Evolutionary conservation across 2,888 invertebrate species (phyloP).

Genomic region (Pardosa pseudoannulata): DNA sequence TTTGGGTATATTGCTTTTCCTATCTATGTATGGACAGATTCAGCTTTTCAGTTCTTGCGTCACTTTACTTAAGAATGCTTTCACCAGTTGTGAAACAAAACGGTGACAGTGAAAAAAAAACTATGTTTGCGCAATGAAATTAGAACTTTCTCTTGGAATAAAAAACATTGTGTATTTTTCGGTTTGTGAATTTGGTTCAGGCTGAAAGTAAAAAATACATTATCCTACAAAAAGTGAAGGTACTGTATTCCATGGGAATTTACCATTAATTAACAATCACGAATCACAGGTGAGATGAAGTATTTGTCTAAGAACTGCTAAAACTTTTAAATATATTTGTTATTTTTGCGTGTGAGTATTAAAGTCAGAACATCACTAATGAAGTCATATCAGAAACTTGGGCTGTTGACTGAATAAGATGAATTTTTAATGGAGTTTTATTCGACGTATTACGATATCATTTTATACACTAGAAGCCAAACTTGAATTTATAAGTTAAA

Average conservation of each 20-base stretch:
- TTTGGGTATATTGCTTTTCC: no score
- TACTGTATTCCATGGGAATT: constrained; percentile 8
- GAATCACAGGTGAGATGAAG: neutral
- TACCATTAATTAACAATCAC: neutral
- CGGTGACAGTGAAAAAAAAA: constrained; percentile 40
- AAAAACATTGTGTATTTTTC: constrained; percentile 46
- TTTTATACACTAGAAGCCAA: no score
- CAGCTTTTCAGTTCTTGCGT: neutral
- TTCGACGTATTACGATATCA: no score
- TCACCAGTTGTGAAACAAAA: constrained; percentile 12
- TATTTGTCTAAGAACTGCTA: neutral
- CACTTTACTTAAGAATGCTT: constrained; percentile 4
- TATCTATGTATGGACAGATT: no score
- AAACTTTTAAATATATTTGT: no score
- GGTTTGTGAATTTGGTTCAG: constrained; percentile 34
- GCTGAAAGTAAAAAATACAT: neutral
- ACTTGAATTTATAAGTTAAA: no score
- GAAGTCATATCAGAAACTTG: no score
- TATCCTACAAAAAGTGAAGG: constrained; percentile 13
- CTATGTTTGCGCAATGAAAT: constrained; percentile 49
- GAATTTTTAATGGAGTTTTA: no score
- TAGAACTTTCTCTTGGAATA: constrained; percentile 21
- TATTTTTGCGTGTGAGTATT: no score
- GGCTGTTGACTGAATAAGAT: no score
- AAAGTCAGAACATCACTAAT: no score